These are phyloP conservation scores for Pelecanus crispus DNA, from an alignment of 2,113 vertebrate species.

Conservation along the genomic window DNA sequence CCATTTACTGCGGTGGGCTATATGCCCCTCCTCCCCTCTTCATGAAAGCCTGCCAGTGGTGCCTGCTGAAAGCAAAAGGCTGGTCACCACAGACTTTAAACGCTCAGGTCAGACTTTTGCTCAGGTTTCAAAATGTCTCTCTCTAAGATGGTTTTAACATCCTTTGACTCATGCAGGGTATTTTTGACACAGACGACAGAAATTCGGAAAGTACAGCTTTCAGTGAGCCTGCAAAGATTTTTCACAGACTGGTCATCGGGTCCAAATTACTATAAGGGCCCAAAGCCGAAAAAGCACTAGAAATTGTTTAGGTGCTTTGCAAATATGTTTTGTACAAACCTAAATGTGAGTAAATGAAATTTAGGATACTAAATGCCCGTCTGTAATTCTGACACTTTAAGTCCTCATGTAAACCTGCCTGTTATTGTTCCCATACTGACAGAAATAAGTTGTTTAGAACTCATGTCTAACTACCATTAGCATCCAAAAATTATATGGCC, in stretches of 20 bases:
- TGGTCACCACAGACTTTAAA: not conserved
- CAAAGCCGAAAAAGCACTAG: not conserved
- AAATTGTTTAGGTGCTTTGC: not conserved
- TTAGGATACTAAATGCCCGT: not conserved
- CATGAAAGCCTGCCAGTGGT: not conserved
- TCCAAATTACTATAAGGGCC: fast-evolving
- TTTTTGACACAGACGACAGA: not conserved
- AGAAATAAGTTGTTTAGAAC: not conserved
- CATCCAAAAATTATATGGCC: not conserved
- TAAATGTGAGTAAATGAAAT: not conserved
- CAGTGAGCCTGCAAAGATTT: not conserved
- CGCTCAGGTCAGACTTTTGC: not conserved
- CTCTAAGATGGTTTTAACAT: not conserved
- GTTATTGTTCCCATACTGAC: not conserved
- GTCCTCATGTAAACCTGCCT: not conserved
- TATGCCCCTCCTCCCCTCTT: too few relatives aligned
- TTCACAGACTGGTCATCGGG: not conserved
- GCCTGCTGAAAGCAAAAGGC: not conserved
- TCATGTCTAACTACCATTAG: not conserved
- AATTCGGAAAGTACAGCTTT: not conserved
- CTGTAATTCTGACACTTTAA: not conserved
- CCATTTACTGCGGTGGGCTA: not conserved
- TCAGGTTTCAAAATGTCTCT: not conserved
- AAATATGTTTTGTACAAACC: not conserved
- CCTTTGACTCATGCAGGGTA: not conserved